Evolutionary conservation across 2,113 vertebrate genomes (phyloP).

Genomic region (Speoplatyrhinus poulsoni): DNA sequence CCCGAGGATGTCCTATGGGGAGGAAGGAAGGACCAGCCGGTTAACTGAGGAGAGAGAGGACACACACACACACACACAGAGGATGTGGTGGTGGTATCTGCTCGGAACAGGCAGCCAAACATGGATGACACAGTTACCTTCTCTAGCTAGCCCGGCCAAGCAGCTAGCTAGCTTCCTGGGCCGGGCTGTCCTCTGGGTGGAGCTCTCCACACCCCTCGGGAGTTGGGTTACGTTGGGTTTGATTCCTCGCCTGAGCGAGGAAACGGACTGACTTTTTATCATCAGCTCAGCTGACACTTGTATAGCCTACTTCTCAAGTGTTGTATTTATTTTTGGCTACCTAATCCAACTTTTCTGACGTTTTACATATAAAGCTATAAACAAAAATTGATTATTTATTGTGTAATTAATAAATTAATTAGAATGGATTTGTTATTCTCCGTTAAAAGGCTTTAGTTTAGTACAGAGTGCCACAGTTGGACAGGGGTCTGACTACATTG

Average conservation of each 20-base stretch:
- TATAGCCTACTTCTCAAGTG: conserved; percentile 10
- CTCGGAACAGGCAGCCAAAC: background rate
- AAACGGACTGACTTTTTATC: conserved; percentile 43
- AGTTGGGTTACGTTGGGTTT: conserved; percentile 2
- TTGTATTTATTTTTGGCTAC: conserved; percentile 32
- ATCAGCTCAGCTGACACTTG: conserved; percentile 45
- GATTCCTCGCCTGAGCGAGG: conserved; percentile 33
- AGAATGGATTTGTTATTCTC: conserved; percentile 40
- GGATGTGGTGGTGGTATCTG: background rate
- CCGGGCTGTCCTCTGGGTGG: too few relatives aligned
- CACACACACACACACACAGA: too few relatives aligned
- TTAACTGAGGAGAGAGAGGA: too few relatives aligned
- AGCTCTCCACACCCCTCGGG: conserved; percentile 35
- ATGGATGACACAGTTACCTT: background rate
- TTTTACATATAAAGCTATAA: conserved; percentile 68
- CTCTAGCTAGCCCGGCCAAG: background rate
- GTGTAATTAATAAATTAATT: conserved; percentile 68
- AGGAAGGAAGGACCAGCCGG: too few relatives aligned
- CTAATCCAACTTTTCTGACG: conserved; percentile 38
- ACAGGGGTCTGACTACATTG: conserved; percentile 14
- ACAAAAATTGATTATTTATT: conserved; percentile 80
- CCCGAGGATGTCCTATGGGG: too few relatives aligned
- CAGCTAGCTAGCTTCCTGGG: too few relatives aligned
- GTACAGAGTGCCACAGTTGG: conserved; percentile 24
- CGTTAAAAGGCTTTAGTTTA: conserved; percentile 19